phyloP scores from a whole-genome alignment of 2,888 invertebrate genomes.

The Caenorhabditis sp. region DNA sequence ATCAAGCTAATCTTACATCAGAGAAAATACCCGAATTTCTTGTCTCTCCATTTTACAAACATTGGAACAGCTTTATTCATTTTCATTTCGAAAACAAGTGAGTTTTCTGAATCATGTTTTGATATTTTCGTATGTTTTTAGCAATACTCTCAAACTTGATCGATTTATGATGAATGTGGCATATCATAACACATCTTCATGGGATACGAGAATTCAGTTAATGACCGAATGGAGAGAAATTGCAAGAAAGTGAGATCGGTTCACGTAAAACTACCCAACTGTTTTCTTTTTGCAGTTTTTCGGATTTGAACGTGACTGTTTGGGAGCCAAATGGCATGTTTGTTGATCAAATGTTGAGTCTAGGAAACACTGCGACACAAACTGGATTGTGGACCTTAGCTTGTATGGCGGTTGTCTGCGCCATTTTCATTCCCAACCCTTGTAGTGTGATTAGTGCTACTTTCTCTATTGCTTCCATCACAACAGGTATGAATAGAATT shows the following conservation, averaged over 20 bases:
- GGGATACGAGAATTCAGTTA: conserved; percentile 66
- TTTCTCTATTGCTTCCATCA: conserved; percentile 65
- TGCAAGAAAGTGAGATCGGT: conserved; percentile 42
- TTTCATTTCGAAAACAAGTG: conserved; percentile 13
- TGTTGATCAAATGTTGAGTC: conserved; percentile 69
- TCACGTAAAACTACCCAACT: no score
- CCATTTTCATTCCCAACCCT: conserved; percentile 67
- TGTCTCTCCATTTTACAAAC: conserved; percentile 65
- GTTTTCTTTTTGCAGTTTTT: conserved; percentile 27
- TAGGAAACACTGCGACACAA: conserved; percentile 61
- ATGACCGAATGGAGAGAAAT: conserved; percentile 67
- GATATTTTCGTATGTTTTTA: conserved; percentile 3
- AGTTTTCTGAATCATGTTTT: no score
- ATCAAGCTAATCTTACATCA: conserved; percentile 46
- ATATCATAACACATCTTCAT: conserved; percentile 63
- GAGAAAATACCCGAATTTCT: conserved; percentile 56
- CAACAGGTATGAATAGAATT: conserved; percentile 48
- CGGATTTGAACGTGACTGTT: conserved; percentile 65
- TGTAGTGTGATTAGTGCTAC: conserved; percentile 63
- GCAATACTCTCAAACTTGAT: conserved; percentile 35
- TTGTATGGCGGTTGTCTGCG: conserved; percentile 69
- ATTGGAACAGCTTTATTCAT: conserved; percentile 62
- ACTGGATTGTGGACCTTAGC: conserved; percentile 60
- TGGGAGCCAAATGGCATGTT: conserved; percentile 68
- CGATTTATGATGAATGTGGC: conserved; percentile 65